Base-by-base conservation (phyloP, 2,888 invertebrate species). In the Tipula helvola region DNA sequence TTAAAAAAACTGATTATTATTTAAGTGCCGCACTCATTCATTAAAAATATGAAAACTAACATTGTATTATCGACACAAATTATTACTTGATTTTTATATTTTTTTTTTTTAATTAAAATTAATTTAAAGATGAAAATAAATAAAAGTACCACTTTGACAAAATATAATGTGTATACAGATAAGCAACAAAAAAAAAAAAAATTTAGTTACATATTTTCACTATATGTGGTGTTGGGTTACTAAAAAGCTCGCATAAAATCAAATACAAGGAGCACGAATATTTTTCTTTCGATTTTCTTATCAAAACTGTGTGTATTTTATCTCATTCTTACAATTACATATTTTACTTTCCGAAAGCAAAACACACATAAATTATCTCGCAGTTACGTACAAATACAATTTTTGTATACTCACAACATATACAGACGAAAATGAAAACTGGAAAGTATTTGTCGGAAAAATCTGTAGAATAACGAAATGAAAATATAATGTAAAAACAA, bases 101-200 rank as follows among this genome's bases (percentile, higher is more conserved):
- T n/a, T 47, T 13, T n/a, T 71, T 71, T 71, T 10, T 71, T 71
- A 71, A 71, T 71, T 28, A 28, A 71, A 71, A 71, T 71, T 71
- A 71, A 71, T 71, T 71, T 71, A 28, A 28, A 71, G 71, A 71
- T 71, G 71, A 18, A 71, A 71, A 71, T 71, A 71, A 71, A 71
- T 71, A 71, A 71, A 71, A 71, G 71, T 71, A 71, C 71, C 71
- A 71, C 71, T 71, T 71, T 71, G 71, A 71, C 71, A 71, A 71
- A 39, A 71, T 71, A 71, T 71, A 71, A 71, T 71, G 71, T 18
- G 16, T 12, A 41, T 41, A 52, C 71, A 71, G 71, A 71, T 71
- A 71, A 71, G 28, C n/a, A 18, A 28, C 28, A 28, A 28, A 28
- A 28, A 28, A 57, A 16, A 57, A 71, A 71, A 52, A 52, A 52